phyloP scores from a whole-genome alignment of 2,888 invertebrate species.

The Ferdinandea cuprea region DNA sequence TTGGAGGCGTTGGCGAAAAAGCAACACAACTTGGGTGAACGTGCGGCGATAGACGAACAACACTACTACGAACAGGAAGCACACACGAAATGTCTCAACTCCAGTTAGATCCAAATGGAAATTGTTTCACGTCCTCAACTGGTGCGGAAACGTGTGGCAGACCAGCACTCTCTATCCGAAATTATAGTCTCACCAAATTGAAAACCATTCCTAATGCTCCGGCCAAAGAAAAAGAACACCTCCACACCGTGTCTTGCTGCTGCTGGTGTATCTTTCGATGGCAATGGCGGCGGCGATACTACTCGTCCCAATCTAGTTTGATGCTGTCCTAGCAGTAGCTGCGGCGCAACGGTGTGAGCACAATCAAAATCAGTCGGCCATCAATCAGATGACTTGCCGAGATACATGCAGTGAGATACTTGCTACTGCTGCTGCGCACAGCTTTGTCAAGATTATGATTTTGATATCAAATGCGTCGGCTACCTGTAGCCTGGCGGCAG shows the following conservation, averaged over 20 bases:
- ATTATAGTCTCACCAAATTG: constrained; percentile 44
- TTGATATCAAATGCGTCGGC: constrained; percentile 72
- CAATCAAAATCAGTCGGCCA: constrained; percentile 70
- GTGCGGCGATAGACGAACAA: constrained; percentile 40
- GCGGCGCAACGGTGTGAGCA: constrained; percentile 55
- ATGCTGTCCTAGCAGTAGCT: constrained; percentile 15
- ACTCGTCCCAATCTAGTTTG: constrained; percentile 48
- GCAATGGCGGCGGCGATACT: not conserved
- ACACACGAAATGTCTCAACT: constrained; percentile 34
- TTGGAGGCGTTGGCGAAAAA: constrained; percentile 65
- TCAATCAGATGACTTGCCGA: constrained; percentile 66
- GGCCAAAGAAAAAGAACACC: constrained; percentile 31
- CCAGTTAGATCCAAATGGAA: constrained; percentile 57
- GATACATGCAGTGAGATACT: constrained; percentile 58
- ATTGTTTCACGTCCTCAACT: constrained; percentile 67
- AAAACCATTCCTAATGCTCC: constrained; percentile 54
- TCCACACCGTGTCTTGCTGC: constrained; percentile 19
- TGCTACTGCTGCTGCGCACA: constrained; percentile 47
- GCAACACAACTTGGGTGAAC: constrained; percentile 12
- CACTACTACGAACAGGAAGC: constrained; percentile 28
- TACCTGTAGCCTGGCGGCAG: constrained; percentile 67
- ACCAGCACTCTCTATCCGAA: constrained; percentile 32
- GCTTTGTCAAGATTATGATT: constrained; percentile 72
- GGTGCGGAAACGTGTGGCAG: constrained; percentile 67
- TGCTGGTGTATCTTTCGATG: constrained; percentile 13